Conservation (phyloP, 1,140 invertebrate species). For the Aphis gossypii region DNA sequence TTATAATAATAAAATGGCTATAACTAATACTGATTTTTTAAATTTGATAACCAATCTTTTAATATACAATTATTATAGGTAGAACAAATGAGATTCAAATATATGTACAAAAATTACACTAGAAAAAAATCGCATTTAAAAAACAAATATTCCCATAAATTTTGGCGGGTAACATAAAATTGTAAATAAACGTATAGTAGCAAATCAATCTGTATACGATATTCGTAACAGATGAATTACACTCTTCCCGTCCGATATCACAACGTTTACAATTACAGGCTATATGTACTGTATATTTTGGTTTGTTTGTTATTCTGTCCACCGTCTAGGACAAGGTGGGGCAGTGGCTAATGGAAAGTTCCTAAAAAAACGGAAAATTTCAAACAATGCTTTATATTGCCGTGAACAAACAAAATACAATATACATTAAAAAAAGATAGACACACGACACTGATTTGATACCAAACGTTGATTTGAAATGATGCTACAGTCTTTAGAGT, state of each 20-base stretch:
- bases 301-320: too few relatives aligned
- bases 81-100: too few relatives aligned
- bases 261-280: not conserved
- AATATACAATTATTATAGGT: too few relatives aligned
- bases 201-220: not conserved
- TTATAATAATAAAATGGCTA: too few relatives aligned
- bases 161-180: not conserved
- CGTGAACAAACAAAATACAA: not conserved
- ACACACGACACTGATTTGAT: not conserved
- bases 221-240: not conserved
- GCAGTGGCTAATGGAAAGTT: not conserved
- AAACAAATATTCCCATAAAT: not conserved
- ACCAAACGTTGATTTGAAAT: not conserved
- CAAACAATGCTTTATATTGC: too few relatives aligned
- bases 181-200: not conserved
- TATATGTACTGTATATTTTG: not conserved
- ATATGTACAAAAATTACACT: not conserved
- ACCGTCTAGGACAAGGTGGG: too few relatives aligned
- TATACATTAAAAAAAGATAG: not conserved
- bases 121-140: not conserved
- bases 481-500: not conserved
- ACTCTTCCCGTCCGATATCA: not conserved
- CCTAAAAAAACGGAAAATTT: not conserved
- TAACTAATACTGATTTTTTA: too few relatives aligned
- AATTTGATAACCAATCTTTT: too few relatives aligned